These are phyloP conservation scores for Nudaria mundana DNA, from an alignment of 2,888 invertebrate genomes.

Conservation along the genomic window DNA sequence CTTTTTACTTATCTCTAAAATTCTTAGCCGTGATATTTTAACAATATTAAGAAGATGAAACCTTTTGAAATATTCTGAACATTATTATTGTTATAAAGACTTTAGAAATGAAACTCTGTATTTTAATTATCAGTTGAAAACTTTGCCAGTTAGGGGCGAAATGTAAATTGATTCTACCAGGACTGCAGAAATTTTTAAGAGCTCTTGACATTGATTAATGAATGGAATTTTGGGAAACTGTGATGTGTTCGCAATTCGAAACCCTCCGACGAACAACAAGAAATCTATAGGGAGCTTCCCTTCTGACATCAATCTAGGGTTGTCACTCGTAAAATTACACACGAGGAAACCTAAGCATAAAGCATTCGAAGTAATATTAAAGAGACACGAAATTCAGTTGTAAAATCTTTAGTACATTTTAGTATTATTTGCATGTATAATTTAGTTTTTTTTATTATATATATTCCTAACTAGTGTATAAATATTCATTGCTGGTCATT, in stretches of 20 bases:
- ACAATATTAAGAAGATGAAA: slow-evolving; percentile 34
- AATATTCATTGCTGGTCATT: too few relatives aligned
- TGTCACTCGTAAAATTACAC: background rate
- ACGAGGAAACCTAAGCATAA: too few relatives aligned
- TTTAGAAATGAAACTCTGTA: slow-evolving; percentile 66
- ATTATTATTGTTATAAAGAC: slow-evolving; percentile 38
- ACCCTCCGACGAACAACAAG: slow-evolving; percentile 51
- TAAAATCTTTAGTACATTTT: too few relatives aligned
- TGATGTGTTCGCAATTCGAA: slow-evolving; percentile 47
- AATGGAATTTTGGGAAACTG: slow-evolving; percentile 68
- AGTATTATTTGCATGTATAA: too few relatives aligned
- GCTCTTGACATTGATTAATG: slow-evolving; percentile 78
- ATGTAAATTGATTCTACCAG: slow-evolving; percentile 75
- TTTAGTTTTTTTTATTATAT: too few relatives aligned
- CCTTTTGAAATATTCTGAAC: slow-evolving; percentile 35
- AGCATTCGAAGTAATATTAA: too few relatives aligned
- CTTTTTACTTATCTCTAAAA: slow-evolving; percentile 6
- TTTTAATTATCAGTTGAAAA: slow-evolving; percentile 69
- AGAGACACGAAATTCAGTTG: too few relatives aligned
- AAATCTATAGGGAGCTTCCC: slow-evolving; percentile 57
- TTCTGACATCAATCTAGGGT: slow-evolving; percentile 32
- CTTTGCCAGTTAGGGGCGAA: slow-evolving; percentile 62
- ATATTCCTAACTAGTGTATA: too few relatives aligned
- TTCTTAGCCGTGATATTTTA: slow-evolving; percentile 19
- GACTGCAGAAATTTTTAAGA: slow-evolving; percentile 72